Evolutionary conservation across 1,140 invertebrate species (phyloP), one percentile per base, ranked within the genome.

Genomic region (Lethrus apterus): DNA sequence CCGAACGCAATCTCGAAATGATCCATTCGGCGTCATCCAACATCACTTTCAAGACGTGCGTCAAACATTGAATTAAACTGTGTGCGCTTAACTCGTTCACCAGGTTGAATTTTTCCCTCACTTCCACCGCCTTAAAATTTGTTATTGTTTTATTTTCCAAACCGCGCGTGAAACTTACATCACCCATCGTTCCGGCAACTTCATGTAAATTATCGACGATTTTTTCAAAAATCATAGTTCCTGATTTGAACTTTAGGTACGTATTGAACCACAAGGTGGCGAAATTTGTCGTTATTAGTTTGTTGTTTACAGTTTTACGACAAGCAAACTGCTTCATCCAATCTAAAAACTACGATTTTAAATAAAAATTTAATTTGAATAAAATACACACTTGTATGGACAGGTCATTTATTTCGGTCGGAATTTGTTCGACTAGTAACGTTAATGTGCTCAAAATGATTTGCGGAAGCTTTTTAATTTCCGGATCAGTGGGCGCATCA

Each of bases 1-100:
- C 70, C 3, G 71, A 62, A 56, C 70, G 70, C 17, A 75, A 57
- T 46, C 68, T 55, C 20, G 50, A 50, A 13, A 74, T 56, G 24
- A 74, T 50, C 63, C 65, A 71, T 24, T 69, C 65, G 7, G 65
- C 50, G 50, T 70, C 70, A 34, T 65, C 65, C 4, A 75, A 54
- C 46, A 73, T 68, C 13, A 57, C 51, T 54, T 70, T 72, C 13
- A 73, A 34, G 3, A 48, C 51, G 46, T 49, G 52, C 41, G 68
- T 71, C 1, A 73, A 45, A 14, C 58, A 51, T 17, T 56, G 55
- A 26, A 70, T 66, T 30, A 67, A 62, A 52, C 63, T 55, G 20
- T 58, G 40, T 7, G 56, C 52, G 5, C 60, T 66, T 3, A 35
- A 40, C 11, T 69, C 59, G 10, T 68, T 66, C 11, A 75, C 48